Evolutionary conservation across 2,113 vertebrate species (phyloP), one percentile per base, ranked within the genome.

Genomic region (Leptobrachium leishanense): DNA sequence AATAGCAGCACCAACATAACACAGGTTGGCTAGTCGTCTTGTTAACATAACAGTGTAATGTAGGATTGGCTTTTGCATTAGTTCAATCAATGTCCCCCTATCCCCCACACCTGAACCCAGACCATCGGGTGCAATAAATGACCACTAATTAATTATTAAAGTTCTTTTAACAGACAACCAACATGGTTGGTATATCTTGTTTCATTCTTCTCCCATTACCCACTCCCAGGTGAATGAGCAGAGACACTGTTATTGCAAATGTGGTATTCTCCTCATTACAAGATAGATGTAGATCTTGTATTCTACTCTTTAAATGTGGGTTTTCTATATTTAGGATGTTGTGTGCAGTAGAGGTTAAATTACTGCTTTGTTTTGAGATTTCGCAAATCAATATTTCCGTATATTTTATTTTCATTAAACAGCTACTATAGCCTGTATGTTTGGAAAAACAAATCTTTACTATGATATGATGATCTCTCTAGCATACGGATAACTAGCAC

Each of bases 71-170:
- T 88, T 92, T 88, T 88, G 85, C 87, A 91, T 89, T 87, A 92
- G 91, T 88, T 78, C 74, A 88, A 92, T 90, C 87, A 82, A 83
- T 77, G 85, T 79, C 81, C 84, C 82, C 84, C 54, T 5, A 31
- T 31, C 20, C 20, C 8, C 46, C 46, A 4, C 8, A 8, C 65
- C 67, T 90, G 91, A 86, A 87, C 90, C 89, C 84, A 92, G 91
- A 94, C 89, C 90, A 90, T 86, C 82, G 83, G 85, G 89, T 89
- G 88, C 91, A 92, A 92, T 91, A 93, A 91, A 92, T 91, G 90
- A 87, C 90, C 90, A 82, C 89, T 94, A 91, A 95, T 95, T 94
- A 95, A 95, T 95, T 94, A 96, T 93, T 94, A 90, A 96, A 92
- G 91, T 90, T 90, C 13, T 91, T 91, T 89, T 91, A 94, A 91